Base-by-base conservation (phyloP, 1,140 invertebrate species). In the Diorhabda sublineata region DNA sequence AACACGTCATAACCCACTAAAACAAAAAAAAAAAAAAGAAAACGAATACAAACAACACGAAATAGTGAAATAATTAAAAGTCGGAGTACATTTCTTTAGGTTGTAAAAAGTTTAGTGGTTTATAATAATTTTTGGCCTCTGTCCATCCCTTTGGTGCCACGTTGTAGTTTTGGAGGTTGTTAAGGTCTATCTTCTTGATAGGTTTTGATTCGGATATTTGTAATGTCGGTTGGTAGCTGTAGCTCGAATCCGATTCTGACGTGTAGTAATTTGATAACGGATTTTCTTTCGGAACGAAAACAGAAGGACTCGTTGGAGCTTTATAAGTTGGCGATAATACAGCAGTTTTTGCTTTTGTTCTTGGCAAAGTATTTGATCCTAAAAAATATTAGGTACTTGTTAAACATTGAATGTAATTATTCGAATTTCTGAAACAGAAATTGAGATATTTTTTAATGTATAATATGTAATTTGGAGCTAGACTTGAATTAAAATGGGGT, bases 61-160 rank as follows among this genome's bases (percentile, higher is more conserved):
- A 62, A 42, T 44, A 62, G 26, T 62, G 45, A 69, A 69, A 44
- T n/a, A 0, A 42, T 81, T 84, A 88, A 77, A 88, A 90, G 80
- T 90, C 89, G 58, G 89, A 87, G 77, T 87, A 90, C 0, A 78
- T 83, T 26, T 83, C 80, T 66, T 81, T 81, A 1, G 82, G 79
- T 69, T 83, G 85, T 47, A 83, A 82, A 79, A 91, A 90, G 52
- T 87, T 86, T 42, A 92, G 85, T 0, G 90, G 90, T 69, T 86
- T 83, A 80, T 92, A 92, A 69, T 86, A 86, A 9, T 86, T 83
- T 67, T 85, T 83, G 59, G 84, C 84, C 70, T 88, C 84, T 11
- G 88, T 84, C 92, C 92, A 94, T 4, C 91, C 91, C 65, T 91
- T 85, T n/a, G 92, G 90, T 43, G 90, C 90, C 2, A 90, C 92